Percentiles rank a stretch among this genome's conserved stretches.
Conservation (phyloP, 2,888 invertebrate species). For the Sphinx pinastri region DNA sequence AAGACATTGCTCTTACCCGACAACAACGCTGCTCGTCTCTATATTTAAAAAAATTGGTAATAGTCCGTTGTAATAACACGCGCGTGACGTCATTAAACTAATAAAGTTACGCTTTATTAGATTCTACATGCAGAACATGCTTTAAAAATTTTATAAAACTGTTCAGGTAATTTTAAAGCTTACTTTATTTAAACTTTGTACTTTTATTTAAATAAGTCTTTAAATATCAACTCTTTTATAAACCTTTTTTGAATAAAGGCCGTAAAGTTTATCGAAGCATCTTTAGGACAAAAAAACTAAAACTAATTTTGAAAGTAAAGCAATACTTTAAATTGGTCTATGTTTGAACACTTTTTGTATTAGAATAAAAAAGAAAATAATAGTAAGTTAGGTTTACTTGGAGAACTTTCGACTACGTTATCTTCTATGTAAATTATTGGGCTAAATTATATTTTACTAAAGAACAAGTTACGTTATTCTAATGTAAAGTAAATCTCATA, state of each 20-base stretch:
- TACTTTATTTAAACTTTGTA: neutral
- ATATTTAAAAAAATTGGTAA: too few species aligned
- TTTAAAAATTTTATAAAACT: too few species aligned
- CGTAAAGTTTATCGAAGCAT: neutral
- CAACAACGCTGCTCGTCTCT: too few species aligned
- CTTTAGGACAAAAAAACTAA: neutral
- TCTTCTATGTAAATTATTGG: neutral
- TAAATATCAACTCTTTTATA: neutral
- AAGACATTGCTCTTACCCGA: too few species aligned
- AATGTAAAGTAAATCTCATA: neutral
- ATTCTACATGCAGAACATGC: too few species aligned
- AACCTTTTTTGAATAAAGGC: neutral
- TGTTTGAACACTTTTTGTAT: slow-evolving; percentile 7
- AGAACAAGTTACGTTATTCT: neutral
- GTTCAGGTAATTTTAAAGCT: neutral
- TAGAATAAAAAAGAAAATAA: neutral
- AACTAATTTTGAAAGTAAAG: slow-evolving; percentile 6
- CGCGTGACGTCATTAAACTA: too few species aligned
- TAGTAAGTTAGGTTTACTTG: neutral
- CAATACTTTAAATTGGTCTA: slow-evolving; percentile 1
- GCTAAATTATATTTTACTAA: too few species aligned
- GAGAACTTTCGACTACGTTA: neutral
- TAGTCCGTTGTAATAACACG: too few species aligned
- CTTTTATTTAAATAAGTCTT: neutral
- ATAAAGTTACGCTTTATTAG: too few species aligned